Percentiles rank a stretch among this genome's conserved stretches.
phyloP scores from a whole-genome alignment of 2,797 vertebrate species.

The Loriculus beryllinus region DNA sequence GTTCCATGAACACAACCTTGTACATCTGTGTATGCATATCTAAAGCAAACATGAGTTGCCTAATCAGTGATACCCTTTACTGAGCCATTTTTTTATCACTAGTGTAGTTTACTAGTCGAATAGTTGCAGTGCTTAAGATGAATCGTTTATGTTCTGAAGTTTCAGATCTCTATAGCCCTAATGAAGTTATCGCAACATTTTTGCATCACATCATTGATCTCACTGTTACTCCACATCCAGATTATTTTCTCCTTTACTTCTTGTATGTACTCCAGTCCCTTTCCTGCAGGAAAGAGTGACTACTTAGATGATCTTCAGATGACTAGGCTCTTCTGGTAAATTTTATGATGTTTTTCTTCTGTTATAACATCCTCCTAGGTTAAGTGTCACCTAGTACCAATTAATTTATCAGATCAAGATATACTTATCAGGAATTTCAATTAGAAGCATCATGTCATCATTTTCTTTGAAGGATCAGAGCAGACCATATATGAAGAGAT shows the following conservation, averaged over 20 bases:
- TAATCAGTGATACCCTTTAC: neutral
- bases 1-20: neutral
- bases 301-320: neutral
- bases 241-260: neutral
- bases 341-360: neutral
- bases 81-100: neutral
- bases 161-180: neutral
- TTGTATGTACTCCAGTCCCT: neutral
- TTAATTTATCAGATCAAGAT: neutral
- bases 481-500: accelerated
- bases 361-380: neutral
- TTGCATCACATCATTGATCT: neutral
- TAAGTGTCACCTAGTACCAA: neutral
- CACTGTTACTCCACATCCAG: neutral
- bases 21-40: neutral
- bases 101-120: neutral
- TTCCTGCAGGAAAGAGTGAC: neutral
- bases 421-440: neutral
- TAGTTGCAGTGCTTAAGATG: neutral
- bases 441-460: neutral
- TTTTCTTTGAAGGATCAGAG: neutral
- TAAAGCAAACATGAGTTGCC: neutral
- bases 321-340: neutral
- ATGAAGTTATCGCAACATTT: neutral
- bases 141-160: neutral